Conservation (phyloP, 2,888 invertebrate species). For the Beris chalybata region DNA sequence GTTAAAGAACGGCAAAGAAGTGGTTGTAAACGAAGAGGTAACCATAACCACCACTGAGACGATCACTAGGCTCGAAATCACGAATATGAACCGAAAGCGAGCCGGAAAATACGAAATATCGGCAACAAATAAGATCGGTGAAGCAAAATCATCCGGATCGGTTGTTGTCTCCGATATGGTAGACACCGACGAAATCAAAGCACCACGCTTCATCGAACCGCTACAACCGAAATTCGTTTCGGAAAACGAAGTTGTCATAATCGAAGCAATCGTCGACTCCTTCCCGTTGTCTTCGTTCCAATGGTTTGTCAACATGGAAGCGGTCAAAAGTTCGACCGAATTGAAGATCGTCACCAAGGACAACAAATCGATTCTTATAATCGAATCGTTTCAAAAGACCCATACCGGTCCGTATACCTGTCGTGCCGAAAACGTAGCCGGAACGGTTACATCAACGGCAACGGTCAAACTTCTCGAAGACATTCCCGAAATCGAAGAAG, state of each 20-base stretch:
- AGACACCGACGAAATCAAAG: constrained; percentile 63
- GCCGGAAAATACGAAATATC: constrained; percentile 87
- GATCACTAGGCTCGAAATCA: constrained; percentile 67
- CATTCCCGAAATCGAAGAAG: constrained; percentile 58
- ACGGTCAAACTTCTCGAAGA: constrained; percentile 66
- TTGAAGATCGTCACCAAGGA: constrained; percentile 71
- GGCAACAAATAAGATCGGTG: constrained; percentile 75
- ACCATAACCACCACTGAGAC: constrained; percentile 62
- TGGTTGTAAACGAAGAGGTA: constrained; percentile 66
- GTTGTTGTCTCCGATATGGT: constrained; percentile 71
- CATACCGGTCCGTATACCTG: constrained; percentile 79
- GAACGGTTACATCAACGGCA: constrained; percentile 85
- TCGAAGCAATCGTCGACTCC: constrained; percentile 77
- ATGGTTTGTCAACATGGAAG: constrained; percentile 79
- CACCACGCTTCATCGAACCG: constrained; percentile 74
- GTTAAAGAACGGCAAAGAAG: constrained; percentile 80
- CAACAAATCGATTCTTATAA: constrained; percentile 77
- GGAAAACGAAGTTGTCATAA: constrained; percentile 74
- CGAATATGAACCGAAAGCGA: constrained; percentile 71
- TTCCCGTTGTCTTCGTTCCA: constrained; percentile 80
- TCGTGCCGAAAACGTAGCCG: constrained; percentile 86
- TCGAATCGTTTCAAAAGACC: constrained; percentile 71
- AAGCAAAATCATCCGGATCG: constrained; percentile 79
- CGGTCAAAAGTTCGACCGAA: constrained; percentile 70
- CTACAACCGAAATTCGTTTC: constrained; percentile 70